These are phyloP conservation scores for Trididemnum nubilum DNA, from an alignment of 23 tunicate genomes.

Conservation along the genomic window DNA sequence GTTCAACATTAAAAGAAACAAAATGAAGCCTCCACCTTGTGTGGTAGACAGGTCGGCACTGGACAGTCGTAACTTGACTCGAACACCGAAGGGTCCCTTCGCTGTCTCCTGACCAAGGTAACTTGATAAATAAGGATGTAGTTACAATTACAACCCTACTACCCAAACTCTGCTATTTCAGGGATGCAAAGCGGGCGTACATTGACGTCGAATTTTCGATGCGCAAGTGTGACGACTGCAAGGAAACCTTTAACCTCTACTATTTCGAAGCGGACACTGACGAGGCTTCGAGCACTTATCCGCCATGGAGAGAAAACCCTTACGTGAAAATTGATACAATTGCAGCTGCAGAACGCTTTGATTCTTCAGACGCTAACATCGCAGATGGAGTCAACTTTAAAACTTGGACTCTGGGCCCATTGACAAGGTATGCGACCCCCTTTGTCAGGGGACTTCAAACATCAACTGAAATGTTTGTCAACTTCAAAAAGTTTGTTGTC, in stretches of 20 bases:
- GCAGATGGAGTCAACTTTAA: conserved; percentile 53
- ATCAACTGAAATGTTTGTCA: no score
- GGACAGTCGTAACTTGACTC: no score
- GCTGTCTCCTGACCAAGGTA: no score
- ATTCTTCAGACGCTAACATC: background rate
- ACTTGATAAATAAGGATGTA: no score
- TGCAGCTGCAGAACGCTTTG: conserved; percentile 69
- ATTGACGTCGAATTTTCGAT: conserved; percentile 89
- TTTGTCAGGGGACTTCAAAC: background rate
- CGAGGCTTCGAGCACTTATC: conserved; percentile 61
- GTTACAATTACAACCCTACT: no score
- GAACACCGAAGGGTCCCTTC: no score
- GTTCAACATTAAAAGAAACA: no score
- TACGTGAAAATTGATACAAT: conserved; percentile 80
- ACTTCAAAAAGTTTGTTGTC: no score
- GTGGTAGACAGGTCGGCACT: no score
- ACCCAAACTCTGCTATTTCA: no score
- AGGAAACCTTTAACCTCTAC: conserved; percentile 74
- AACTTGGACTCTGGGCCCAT: conserved; percentile 68
- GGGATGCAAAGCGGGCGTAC: conserved; percentile 75
- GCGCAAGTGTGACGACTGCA: conserved; percentile 62
- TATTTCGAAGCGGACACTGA: conserved; percentile 65
- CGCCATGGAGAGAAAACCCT: conserved; percentile 80
- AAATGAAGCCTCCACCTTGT: no score
- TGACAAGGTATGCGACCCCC: conserved; percentile 39